Percentiles rank a stretch among this genome's conserved stretches.
Evolutionary conservation across 2,797 vertebrate genomes (phyloP).

Genomic region (Poeciliopsis infans): DNA sequence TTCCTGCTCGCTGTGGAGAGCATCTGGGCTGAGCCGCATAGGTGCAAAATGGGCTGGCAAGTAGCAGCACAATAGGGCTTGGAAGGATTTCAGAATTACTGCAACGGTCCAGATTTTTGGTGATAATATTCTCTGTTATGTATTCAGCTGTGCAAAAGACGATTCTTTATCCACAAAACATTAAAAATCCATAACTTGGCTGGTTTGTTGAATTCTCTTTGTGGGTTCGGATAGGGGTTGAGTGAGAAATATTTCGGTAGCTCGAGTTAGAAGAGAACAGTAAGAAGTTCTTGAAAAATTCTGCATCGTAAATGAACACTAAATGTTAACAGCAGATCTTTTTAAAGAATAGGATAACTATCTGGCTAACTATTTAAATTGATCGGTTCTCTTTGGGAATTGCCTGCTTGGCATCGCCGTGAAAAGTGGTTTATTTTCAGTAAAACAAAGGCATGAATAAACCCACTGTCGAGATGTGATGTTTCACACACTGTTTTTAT

Average conservation of each 20-base stretch:
- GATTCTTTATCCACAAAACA: slow-evolving; percentile 12
- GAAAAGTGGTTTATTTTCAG: background rate
- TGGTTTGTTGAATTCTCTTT: background rate
- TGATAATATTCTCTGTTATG: slow-evolving; percentile 3
- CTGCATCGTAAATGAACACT: background rate
- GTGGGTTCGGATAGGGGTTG: background rate
- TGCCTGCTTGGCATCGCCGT: background rate
- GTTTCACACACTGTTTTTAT: slow-evolving; percentile 7
- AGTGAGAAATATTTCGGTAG: slow-evolving; percentile 1
- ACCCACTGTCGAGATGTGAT: background rate
- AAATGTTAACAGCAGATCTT: background rate
- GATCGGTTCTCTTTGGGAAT: background rate
- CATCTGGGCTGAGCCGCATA: slow-evolving; percentile 43
- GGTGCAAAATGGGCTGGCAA: slow-evolving; percentile 14
- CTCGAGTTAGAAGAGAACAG: background rate
- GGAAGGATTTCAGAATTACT: slow-evolving; percentile 4
- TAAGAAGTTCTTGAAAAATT: background rate
- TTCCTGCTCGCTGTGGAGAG: slow-evolving; percentile 37
- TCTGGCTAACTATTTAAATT: background rate
- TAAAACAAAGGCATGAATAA: slow-evolving; percentile 8
- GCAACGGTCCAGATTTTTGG: slow-evolving; percentile 2
- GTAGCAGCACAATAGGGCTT: slow-evolving; percentile 12
- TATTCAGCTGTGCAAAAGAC: background rate
- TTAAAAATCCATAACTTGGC: slow-evolving; percentile 2
- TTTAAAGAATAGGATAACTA: background rate